A percentile compares a stretch with the other conserved stretches of the same genome.
Conservation (phyloP, 1,140 invertebrate species). For the Archivesica marissinica region DNA sequence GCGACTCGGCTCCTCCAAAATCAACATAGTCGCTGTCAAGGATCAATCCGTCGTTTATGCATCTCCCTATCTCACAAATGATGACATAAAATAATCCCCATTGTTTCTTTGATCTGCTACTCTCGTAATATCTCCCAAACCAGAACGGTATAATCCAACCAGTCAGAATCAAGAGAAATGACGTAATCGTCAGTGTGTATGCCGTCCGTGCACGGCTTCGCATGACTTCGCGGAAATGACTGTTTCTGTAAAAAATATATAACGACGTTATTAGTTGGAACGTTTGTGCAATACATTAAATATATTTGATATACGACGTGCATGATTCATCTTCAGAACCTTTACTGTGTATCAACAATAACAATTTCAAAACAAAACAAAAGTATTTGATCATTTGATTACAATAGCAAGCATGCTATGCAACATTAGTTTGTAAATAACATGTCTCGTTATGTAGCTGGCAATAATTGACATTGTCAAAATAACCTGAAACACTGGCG, state of each 20-base stretch:
- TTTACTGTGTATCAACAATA: no score
- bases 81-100: slow-evolving; percentile 44
- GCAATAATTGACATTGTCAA: no score
- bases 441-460: no score
- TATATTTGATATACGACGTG: no score
- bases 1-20: slow-evolving; percentile 27
- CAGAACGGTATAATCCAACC: slow-evolving; percentile 44
- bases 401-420: no score
- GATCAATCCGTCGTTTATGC: not conserved
- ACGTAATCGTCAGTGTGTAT: not conserved
- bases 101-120: slow-evolving; percentile 39
- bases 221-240: not conserved
- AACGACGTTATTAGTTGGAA: no score
- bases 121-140: slow-evolving; percentile 47
- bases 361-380: no score
- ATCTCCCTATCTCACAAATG: slow-evolving; percentile 23
- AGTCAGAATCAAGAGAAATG: slow-evolving; percentile 10
- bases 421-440: no score
- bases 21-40: slow-evolving; percentile 20
- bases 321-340: no score
- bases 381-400: no score
- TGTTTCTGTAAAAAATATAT: not conserved
- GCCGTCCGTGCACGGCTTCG: slow-evolving; percentile 1
- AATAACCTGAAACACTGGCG: no score
- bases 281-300: no score